Evolutionary conservation across 2,113 vertebrate species (phyloP), one percentile per base, ranked within the genome.

Genomic region (Merops nubicus): DNA sequence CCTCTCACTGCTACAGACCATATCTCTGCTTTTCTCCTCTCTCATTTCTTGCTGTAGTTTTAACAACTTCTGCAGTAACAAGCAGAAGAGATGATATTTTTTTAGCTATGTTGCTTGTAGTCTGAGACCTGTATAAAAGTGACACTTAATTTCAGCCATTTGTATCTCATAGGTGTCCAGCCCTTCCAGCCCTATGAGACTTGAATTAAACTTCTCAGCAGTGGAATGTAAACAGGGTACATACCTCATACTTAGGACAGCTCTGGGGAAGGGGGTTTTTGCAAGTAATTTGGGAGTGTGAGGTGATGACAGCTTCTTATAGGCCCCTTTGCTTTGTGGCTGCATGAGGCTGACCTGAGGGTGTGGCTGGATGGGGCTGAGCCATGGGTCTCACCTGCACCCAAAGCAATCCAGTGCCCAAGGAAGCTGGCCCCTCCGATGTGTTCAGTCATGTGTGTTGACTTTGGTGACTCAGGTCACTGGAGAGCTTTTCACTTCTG

Each of bases 211-310:
- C 53, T 81, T 73, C 68, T 69, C n/a, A 65, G 59, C 40, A 60
- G 33, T 34, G 23, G 25, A 84, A 16, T 64, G 43, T 34, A 36
- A 36, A 36, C 28, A 54, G 34, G 17, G 15, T 59, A 26, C 47
- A 13, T 38, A n/a, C 15, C 33, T 75, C 59, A 23, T 68, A 15
- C 38, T 67, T 63, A 73, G 42, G 43, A 81, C 40, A 47, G 22
- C 23, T 64, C 63, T 77, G 16, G 11, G 28, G 40, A 79, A 65
- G 23, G 45, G 40, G n/a, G 2, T 78, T 88, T 95, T 36, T 67
- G 0, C 15, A 28, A 78, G 38, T 65, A 78, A 53, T 36, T 70
- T 0, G 0, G 25, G 47, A 75, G 26, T 67, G 11, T 38, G 60
- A 85, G 42, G 21, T 82, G 75, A 43, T 14, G 38, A 29, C 38